A percentile compares a stretch with the other conserved stretches of the same genome.
These are phyloP conservation scores for Emydura subglobosa DNA, from an alignment of 2,113 vertebrate species.

Conservation along the genomic window DNA sequence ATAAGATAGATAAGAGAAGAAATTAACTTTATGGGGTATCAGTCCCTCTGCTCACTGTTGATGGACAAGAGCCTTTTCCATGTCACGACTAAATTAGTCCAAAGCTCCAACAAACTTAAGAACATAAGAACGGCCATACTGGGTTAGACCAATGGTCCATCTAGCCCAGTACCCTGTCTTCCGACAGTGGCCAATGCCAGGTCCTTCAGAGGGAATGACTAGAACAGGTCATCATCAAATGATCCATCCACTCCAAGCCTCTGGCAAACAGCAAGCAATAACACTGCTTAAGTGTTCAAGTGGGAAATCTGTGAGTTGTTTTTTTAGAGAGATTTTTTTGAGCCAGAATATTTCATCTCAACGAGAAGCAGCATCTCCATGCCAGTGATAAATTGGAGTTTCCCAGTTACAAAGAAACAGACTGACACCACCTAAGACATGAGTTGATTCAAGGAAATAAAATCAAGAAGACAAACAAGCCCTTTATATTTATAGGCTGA, in stretches of 20 bases:
- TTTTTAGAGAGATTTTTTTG: background rate
- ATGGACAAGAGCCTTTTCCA: background rate
- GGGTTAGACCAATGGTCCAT: no score
- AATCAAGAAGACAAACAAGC: background rate
- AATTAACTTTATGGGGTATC: fast-evolving
- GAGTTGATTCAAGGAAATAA: background rate
- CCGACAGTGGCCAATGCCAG: no score
- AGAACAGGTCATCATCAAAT: no score
- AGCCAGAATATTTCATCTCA: background rate
- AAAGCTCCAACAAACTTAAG: background rate
- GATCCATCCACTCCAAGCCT: no score
- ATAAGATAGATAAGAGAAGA: background rate
- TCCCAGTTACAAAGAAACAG: background rate
- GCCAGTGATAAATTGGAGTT: background rate
- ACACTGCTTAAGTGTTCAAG: background rate
- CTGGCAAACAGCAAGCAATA: no score
- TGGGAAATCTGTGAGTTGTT: background rate
- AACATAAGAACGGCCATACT: no score
- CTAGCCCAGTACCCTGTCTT: no score
- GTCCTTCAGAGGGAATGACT: no score
- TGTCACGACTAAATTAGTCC: background rate
- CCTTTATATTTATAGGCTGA: background rate
- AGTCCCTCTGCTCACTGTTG: background rate
- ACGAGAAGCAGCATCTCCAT: background rate
- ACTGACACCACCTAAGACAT: background rate